Evolutionary conservation across 2,113 vertebrate species (phyloP).

Genomic region (Labeo catla): DNA sequence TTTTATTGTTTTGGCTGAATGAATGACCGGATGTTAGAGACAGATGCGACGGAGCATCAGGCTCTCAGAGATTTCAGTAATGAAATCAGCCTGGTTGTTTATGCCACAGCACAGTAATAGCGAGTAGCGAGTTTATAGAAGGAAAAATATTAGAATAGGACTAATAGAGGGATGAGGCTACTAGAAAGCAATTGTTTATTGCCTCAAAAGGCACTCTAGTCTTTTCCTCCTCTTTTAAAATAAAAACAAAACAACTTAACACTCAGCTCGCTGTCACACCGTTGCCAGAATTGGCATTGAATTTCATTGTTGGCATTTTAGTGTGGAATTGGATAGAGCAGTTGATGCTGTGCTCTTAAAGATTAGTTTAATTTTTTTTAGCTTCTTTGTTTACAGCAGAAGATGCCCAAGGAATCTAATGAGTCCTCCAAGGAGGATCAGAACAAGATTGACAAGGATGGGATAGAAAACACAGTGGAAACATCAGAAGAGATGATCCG

Average conservation of each 20-base stretch:
- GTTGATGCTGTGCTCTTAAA: neutral
- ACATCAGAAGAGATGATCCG: constrained; percentile 70
- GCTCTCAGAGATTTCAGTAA: neutral
- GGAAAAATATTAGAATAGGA: neutral
- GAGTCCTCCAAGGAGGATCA: constrained; percentile 70
- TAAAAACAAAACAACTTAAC: neutral
- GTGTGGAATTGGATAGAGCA: neutral
- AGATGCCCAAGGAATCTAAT: constrained; percentile 86
- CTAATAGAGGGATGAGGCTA: neutral
- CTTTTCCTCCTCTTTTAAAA: constrained; percentile 1
- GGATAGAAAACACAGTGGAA: constrained; percentile 64
- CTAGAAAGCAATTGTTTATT: neutral
- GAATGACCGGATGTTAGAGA: constrained; percentile 8
- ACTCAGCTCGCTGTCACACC: neutral
- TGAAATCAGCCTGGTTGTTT: neutral
- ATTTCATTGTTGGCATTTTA: neutral
- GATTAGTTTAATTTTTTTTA: constrained; percentile 6
- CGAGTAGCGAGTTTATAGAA: neutral
- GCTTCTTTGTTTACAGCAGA: neutral
- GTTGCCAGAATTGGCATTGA: neutral
- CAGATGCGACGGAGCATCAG: neutral
- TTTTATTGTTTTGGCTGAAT: neutral
- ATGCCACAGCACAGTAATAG: neutral
- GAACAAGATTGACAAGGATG: constrained; percentile 65
- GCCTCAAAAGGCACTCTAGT: neutral